These are phyloP conservation scores for Oophaga pumilio DNA, from an alignment of 2,113 vertebrate species.

Conservation along the genomic window DNA sequence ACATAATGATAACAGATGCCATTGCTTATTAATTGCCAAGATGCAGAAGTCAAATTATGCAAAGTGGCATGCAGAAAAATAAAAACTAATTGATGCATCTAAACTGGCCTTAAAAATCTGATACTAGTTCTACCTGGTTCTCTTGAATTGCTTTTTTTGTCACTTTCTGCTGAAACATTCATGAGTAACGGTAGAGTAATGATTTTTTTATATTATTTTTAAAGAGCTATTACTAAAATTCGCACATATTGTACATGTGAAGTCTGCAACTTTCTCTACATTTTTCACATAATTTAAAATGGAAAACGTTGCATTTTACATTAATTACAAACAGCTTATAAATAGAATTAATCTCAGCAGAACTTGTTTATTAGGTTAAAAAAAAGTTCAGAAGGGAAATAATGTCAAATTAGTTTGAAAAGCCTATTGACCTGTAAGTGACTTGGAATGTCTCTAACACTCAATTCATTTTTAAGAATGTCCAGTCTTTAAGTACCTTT, in stretches of 20 bases:
- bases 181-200: neutral
- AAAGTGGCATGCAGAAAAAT: neutral
- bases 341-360: neutral
- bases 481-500: neutral
- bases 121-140: too few species aligned
- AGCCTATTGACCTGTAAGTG: neutral
- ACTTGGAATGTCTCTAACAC: neutral
- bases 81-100: neutral
- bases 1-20: neutral
- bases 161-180: neutral
- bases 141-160: neutral
- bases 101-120: neutral
- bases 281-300: neutral
- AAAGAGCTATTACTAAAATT: neutral
- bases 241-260: neutral
- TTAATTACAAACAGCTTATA: neutral
- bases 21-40: neutral
- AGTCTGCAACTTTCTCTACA: neutral
- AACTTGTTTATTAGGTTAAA: slow-evolving; percentile 2
- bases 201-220: neutral
- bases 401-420: neutral
- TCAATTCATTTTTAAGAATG: neutral
- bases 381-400: neutral
- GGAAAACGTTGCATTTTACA: neutral
- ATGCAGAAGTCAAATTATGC: neutral